Conservation (phyloP, 2,113 vertebrate species). For the Catharus bicknelli region DNA sequence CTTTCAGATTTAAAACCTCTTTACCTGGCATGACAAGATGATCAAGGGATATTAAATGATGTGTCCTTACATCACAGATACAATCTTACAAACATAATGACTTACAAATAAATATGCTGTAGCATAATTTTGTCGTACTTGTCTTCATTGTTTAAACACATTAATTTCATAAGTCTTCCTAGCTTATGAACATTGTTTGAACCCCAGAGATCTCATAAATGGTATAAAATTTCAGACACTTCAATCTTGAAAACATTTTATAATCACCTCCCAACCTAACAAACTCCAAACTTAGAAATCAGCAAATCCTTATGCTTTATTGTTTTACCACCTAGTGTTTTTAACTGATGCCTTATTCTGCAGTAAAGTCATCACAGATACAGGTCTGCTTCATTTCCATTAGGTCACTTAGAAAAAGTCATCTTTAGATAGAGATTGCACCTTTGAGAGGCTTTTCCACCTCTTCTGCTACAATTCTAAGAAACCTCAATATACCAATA, state of each 20-base stretch:
- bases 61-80: not conserved
- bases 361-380: not conserved
- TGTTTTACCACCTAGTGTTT: not conserved
- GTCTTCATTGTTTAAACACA: not conserved
- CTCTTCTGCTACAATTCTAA: not conserved
- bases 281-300: not conserved
- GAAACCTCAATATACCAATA: not conserved
- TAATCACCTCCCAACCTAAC: not conserved
- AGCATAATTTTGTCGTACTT: not conserved
- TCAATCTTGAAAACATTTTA: not conserved
- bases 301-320: not conserved
- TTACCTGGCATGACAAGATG: not conserved
- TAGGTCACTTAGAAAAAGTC: not conserved
- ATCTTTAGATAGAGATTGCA: not conserved
- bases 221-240: not conserved
- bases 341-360: not conserved
- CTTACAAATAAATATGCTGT: not conserved
- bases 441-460: not conserved
- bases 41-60: not conserved
- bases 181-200: not conserved
- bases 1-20: not conserved
- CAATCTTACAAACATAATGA: not conserved
- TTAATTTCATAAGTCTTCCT: not conserved
- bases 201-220: not conserved
- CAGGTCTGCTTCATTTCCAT: not conserved